Evolutionary conservation across 92 coral and sea anemone genomes (phyloP).

Genomic region (Porites cylindrica): DNA sequence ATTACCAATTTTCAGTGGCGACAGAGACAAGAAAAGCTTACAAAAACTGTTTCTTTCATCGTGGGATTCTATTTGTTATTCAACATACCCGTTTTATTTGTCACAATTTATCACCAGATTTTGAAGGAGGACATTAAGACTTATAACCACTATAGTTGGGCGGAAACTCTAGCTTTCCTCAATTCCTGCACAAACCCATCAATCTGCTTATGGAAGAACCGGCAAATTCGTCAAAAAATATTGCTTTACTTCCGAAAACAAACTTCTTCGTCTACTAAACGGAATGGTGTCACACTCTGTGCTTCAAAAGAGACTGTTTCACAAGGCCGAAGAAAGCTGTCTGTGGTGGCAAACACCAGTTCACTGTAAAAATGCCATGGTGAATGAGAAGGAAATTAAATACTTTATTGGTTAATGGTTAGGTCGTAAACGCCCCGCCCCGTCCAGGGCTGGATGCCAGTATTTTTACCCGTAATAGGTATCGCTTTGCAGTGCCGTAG

Average conservation of each 20-base stretch:
- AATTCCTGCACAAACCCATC: conserved; percentile 79
- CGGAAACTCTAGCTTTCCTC: conserved; percentile 70
- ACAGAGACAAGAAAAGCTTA: conserved; percentile 52
- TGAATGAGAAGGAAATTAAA: too few relatives aligned
- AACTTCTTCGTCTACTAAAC: not conserved
- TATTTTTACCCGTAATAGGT: too few relatives aligned
- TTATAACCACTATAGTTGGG: conserved; percentile 73
- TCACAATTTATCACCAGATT: conserved; percentile 61
- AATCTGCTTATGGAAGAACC: conserved; percentile 74
- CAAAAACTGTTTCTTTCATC: conserved; percentile 53
- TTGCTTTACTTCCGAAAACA: not conserved
- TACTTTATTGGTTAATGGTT: too few relatives aligned
- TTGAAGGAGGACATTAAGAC: conserved; percentile 19
- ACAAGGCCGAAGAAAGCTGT: too few relatives aligned
- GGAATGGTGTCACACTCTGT: not conserved
- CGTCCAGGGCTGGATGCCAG: too few relatives aligned
- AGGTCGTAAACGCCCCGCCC: too few relatives aligned
- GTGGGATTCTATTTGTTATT: conserved; percentile 57
- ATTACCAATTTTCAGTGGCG: not conserved
- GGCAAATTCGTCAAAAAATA: not conserved
- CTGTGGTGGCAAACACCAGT: too few relatives aligned
- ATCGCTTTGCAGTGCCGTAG: too few relatives aligned
- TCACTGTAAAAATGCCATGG: too few relatives aligned
- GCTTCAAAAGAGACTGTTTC: too few relatives aligned
- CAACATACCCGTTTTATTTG: conserved; percentile 69